phyloP scores from a whole-genome alignment of 2,113 vertebrate genomes.

The Ramphastos sulfuratus region DNA sequence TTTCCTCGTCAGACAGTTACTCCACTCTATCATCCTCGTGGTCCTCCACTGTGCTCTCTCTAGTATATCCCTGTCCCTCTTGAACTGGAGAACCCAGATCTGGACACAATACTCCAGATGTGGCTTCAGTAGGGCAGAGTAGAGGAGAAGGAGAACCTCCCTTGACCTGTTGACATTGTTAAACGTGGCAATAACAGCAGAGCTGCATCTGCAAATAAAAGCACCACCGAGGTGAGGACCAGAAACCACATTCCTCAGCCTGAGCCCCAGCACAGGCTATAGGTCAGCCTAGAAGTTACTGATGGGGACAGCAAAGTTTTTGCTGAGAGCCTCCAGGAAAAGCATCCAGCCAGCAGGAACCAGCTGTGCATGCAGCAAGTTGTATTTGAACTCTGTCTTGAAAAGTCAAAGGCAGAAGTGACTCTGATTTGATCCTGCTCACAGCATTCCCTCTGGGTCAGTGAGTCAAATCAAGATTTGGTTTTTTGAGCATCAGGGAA shows the following conservation, averaged over 20 bases:
- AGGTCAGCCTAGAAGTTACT: neutral
- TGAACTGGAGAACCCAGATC: too few species aligned
- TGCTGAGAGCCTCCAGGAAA: neutral
- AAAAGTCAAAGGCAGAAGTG: neutral
- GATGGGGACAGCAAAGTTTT: neutral
- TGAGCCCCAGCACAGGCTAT: neutral
- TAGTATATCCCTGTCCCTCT: too few species aligned
- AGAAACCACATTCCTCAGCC: neutral
- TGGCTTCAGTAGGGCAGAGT: too few species aligned
- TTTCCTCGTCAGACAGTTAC: too few species aligned
- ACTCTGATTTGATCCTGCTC: conserved; percentile 9
- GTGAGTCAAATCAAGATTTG: neutral
- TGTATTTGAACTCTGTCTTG: neutral
- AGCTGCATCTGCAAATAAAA: neutral
- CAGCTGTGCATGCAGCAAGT: neutral
- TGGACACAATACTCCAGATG: too few species aligned
- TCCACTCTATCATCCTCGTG: too few species aligned
- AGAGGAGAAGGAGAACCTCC: too few species aligned
- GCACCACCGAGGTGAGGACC: neutral
- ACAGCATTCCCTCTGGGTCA: conserved; percentile 4
- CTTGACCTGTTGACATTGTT: neutral
- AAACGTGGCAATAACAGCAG: neutral
- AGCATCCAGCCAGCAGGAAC: neutral
- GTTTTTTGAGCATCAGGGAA: neutral
- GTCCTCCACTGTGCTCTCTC: too few species aligned